Evolutionary conservation across 2,888 invertebrate species (phyloP), one percentile per base, ranked within the genome.

Genomic region (Drosophila bunnanda): DNA sequence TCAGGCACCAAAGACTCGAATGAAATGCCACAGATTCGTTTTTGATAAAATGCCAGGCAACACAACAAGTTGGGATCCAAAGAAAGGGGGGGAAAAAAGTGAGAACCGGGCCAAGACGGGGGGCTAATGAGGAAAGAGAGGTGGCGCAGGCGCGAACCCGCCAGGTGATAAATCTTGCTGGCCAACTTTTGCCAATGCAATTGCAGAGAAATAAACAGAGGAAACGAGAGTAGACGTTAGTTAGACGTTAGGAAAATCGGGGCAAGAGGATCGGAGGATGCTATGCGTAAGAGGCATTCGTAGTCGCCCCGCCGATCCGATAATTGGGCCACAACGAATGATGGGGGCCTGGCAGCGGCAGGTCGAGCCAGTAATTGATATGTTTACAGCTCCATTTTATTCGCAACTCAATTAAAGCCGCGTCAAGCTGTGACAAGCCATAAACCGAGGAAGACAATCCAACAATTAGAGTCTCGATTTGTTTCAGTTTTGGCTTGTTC

Each of bases 21-120:
- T 81, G 87, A 83, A 86, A 86, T 83, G 84, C 83, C 87, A 87
- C 74, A 84, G 84, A 84, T 84, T 87, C 78, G 73, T 54, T 70
- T 83, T 84, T 82, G 88, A 84, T 84, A 87, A 83, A 83, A 78
- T 77, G 78, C 72, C 78, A 77, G 76, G 87, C 82, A 80, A 75
- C 83, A 87, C 82, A 80, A 80, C 87, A 84, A 84, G 88, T 87
- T 82, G 80, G 76, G 74, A 78, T 71, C 30, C 41, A 61, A 41
- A 36, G 57, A 61, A 41, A 80, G n/a, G n/a, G n/a, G n/a, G n/a
- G n/a, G n/a, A 81, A 78, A 80, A 87, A 86, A 83, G 86, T 83
- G 81, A 86, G 81, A 85, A 58, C 50, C 30, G 58, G 41, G 53
- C 43, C 54, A 8, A 28, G 34, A 28, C 43, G 59, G n/a, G 41